A percentile compares a stretch with the other conserved stretches of the same genome.
Evolutionary conservation across 2,113 vertebrate species (phyloP).

Genomic region (Lanius ludovicianus): DNA sequence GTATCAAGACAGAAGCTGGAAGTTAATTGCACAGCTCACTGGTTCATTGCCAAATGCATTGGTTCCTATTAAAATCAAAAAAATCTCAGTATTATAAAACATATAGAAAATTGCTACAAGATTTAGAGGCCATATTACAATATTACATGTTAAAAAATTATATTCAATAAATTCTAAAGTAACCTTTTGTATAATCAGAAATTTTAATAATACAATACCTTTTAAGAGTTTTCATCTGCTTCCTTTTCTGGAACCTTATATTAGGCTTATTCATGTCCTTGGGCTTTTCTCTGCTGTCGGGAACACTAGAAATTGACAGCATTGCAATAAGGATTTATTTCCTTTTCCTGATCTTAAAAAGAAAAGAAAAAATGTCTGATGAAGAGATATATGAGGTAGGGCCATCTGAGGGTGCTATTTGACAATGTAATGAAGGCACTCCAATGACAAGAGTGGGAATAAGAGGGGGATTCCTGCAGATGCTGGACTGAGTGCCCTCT

Average conservation of each 20-base stretch:
- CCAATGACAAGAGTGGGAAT: not conserved
- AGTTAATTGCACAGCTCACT: not conserved
- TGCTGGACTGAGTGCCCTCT: not conserved
- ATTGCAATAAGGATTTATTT: not conserved
- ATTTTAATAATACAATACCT: not conserved
- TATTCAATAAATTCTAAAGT: not conserved
- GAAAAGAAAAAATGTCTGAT: not conserved
- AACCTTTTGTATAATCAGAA: not conserved
- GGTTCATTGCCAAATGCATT: not conserved
- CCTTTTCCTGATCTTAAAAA: not conserved
- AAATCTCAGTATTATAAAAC: not conserved
- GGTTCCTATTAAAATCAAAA: not conserved
- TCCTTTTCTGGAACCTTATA: not conserved
- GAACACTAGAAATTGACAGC: not conserved
- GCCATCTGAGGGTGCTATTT: constrained; percentile 58
- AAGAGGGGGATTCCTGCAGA: not conserved
- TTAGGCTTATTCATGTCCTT: not conserved
- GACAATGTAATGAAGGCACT: not conserved
- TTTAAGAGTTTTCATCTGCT: not conserved
- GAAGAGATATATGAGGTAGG: not conserved
- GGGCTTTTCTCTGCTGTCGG: not conserved
- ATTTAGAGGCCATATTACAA: not conserved
- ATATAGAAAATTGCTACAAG: not conserved
- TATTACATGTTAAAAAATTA: not conserved
- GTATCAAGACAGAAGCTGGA: not conserved